Percentiles rank a stretch among this genome's conserved stretches.
Conservation (phyloP, 2,797 vertebrate species). For the Acrossocheilus fasciatus region DNA sequence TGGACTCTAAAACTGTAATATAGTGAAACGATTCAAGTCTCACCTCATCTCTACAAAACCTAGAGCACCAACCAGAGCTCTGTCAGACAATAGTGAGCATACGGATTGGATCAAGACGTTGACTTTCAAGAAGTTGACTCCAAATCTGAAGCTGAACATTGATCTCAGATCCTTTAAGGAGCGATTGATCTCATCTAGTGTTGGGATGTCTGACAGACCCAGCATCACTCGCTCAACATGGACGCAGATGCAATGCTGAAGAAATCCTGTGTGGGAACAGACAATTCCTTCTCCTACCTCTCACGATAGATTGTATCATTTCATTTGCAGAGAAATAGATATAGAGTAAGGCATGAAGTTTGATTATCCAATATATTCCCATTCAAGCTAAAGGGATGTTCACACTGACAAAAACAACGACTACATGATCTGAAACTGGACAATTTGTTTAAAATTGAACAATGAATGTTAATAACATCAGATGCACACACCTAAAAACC, state of each 20-base stretch:
- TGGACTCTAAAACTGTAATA: conserved; percentile 68
- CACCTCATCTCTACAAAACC: conserved; percentile 58
- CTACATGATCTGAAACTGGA: background rate
- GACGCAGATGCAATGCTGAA: conserved; percentile 4
- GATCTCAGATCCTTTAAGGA: background rate
- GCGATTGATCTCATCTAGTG: background rate
- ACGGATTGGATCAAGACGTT: background rate
- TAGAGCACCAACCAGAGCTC: conserved; percentile 45
- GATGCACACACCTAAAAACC: conserved; percentile 28
- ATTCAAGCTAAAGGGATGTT: conserved; percentile 16
- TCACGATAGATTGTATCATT: conserved; percentile 37
- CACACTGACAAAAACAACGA: background rate
- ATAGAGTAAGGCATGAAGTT: conserved; percentile 32
- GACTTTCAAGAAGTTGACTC: background rate
- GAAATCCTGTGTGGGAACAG: conserved; percentile 7
- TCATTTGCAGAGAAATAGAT: conserved; percentile 36
- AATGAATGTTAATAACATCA: conserved; percentile 35
- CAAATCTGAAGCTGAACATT: background rate
- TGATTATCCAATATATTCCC: conserved; percentile 17
- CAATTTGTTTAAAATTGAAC: conserved; percentile 21
- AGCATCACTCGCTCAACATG: background rate
- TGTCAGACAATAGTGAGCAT: conserved; percentile 41
- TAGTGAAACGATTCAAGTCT: conserved; percentile 69
- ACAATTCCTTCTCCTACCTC: conserved; percentile 32
- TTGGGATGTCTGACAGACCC: background rate